Base-by-base conservation (phyloP, 2,888 invertebrate species). In the Strigamia crassipes region DNA sequence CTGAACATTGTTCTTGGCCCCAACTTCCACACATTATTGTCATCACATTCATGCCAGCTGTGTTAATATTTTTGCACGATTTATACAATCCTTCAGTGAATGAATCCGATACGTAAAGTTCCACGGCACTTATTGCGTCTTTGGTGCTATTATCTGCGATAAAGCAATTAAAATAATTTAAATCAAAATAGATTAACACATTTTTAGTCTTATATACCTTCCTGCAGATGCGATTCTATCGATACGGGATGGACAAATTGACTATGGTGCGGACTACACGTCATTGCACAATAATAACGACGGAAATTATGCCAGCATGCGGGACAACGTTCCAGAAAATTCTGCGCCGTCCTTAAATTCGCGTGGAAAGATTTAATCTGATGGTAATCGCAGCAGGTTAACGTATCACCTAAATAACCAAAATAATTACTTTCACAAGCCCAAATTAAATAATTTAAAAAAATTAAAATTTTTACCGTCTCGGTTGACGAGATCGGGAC, bases 261-360 rank as follows among this genome's bases (percentile, higher is more conserved):
- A 83, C 93, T 92, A 87, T 97, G 97, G 3, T 90, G 86, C 0
- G 93, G 92, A 21, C 92, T 90, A 87, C 98, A 98, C 0, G 96
- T 94, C 88, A 96, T 91, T 82, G 92, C 92, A 87, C 98, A 98
- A 85, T 96, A 91, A 85, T 95, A 93, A 84, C 92, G 90, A 51
- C 92, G 89, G 87, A 97, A 93, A 89, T 97, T 97, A 84, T 91
- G 90, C 88, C 93, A 90, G 87, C 98, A 99, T 0, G 94, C 92
- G 0, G 97, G 97, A 88, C 98, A 99, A 81, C 96, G 90, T 61
- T 90, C 89, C 38, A 97, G 88, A 83, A 96, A 51, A 6, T 27
- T 42, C 27, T 80, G 46, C n/a, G 80, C 80, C 13, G 27, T 18
- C 9, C 31, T 15, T 23, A 80, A 23, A 80, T 78, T 78, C 13